A percentile compares a stretch with the other conserved stretches of the same genome.
Evolutionary conservation across 1,140 invertebrate genomes (phyloP).

Genomic region (Cyclargus thomasi): DNA sequence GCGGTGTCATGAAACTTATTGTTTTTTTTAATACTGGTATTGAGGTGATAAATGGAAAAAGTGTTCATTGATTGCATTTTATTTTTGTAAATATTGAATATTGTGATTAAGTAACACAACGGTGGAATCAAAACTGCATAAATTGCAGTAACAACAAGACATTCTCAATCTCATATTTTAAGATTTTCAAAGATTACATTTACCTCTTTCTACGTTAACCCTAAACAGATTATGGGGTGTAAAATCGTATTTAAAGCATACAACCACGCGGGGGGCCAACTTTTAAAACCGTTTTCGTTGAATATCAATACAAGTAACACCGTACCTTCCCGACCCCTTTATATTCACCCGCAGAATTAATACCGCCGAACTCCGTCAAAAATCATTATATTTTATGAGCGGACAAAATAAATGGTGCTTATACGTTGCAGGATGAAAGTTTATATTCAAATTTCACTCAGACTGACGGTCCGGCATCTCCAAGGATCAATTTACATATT

Average conservation of each 20-base stretch:
- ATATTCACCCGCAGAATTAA: slow-evolving; percentile 60
- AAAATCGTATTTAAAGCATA: background rate
- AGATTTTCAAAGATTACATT: background rate
- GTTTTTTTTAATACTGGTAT: slow-evolving; percentile 28
- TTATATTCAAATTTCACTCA: slow-evolving; percentile 71
- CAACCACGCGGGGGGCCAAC: slow-evolving; percentile 15
- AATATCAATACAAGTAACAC: slow-evolving; percentile 33
- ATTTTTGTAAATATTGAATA: no score
- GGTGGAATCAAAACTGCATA: no score
- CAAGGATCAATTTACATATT: slow-evolving; percentile 73
- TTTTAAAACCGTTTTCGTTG: slow-evolving; percentile 24
- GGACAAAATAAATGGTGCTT: slow-evolving; percentile 69
- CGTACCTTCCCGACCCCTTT: slow-evolving; percentile 50
- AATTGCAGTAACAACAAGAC: no score
- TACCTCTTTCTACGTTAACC: slow-evolving; percentile 19
- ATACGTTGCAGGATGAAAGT: slow-evolving; percentile 61
- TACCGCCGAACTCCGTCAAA: slow-evolving; percentile 63
- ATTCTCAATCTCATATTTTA: no score
- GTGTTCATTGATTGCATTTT: no score
- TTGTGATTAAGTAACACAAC: no score
- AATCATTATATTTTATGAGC: slow-evolving; percentile 73
- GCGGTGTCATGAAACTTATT: slow-evolving; percentile 40
- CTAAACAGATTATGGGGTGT: background rate
- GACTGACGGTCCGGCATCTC: slow-evolving; percentile 63
- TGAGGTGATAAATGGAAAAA: no score